phyloP scores from a whole-genome alignment of 2,797 vertebrate genomes.

The Atherinosoma microstoma region DNA sequence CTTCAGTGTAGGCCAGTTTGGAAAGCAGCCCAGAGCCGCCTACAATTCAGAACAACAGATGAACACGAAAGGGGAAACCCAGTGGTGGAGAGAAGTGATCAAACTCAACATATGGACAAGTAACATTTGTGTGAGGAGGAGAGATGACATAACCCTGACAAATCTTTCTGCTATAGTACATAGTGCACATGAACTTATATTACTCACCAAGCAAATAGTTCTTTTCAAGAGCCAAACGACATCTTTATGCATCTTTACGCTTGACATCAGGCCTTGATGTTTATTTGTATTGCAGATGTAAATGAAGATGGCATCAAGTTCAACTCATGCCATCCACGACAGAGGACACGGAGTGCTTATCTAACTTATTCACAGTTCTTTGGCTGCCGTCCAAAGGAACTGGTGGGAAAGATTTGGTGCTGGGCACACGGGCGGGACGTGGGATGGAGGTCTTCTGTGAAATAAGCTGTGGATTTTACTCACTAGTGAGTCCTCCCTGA shows the following conservation, averaged over 20 bases:
- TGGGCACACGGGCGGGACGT: neutral
- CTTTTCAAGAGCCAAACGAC: neutral
- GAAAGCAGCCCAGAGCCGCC: conserved; percentile 50
- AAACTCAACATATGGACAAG: conserved; percentile 39
- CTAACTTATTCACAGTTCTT: conserved; percentile 13
- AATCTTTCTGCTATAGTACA: conserved; percentile 18
- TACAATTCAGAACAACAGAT: conserved; percentile 56
- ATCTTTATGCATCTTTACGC: neutral
- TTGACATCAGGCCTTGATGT: neutral
- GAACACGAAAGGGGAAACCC: conserved; percentile 51
- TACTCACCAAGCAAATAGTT: neutral
- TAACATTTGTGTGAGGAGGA: conserved; percentile 22
- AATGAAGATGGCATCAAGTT: neutral
- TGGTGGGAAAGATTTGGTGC: neutral
- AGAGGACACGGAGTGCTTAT: conserved; percentile 2
- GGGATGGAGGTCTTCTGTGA: conserved; percentile 35
- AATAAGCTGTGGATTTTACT: conserved; percentile 51
- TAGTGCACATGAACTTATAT: neutral
- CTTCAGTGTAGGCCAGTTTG: conserved; percentile 57
- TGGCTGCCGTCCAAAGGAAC: neutral
- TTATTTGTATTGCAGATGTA: neutral
- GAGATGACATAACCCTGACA: conserved; percentile 28
- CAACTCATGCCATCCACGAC: neutral
- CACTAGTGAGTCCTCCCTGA: conserved; percentile 66
- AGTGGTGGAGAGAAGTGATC: conserved; percentile 46